phyloP scores from a whole-genome alignment of 1,140 invertebrate genomes.

The Kradibia gibbosae region DNA sequence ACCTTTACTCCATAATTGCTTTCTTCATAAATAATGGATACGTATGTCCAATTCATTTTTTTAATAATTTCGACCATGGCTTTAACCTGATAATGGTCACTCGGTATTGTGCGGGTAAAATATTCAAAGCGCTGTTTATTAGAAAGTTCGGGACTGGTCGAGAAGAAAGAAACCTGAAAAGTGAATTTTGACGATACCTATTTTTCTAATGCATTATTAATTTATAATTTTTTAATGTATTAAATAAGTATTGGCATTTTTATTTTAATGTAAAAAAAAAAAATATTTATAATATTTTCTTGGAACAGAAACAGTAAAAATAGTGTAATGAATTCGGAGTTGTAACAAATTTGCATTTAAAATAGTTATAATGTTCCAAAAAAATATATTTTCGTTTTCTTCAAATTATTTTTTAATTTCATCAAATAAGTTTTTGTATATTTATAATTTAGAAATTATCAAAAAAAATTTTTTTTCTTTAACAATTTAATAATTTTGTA shows the following conservation, averaged over 20 bases:
- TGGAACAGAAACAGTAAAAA: too few relatives aligned
- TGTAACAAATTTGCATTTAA: too few relatives aligned
- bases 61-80: constrained; percentile 96
- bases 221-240: background rate
- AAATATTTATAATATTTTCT: too few relatives aligned
- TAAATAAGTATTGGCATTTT: background rate
- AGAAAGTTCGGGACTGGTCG: constrained; percentile 93
- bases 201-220: background rate
- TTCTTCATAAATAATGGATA: constrained; percentile 96
- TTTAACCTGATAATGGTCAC: constrained; percentile 94
- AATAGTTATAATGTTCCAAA: too few relatives aligned
- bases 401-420: too few relatives aligned
- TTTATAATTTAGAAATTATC: too few relatives aligned
- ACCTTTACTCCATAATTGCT: constrained; percentile 98
- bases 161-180: constrained; percentile 94
- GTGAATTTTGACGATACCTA: background rate
- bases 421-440: too few relatives aligned
- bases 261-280: background rate
- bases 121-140: constrained; percentile 97
- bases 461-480: too few relatives aligned
- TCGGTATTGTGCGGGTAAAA: constrained; percentile 95
- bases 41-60: constrained; percentile 91
- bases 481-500: too few relatives aligned
- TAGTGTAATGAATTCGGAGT: too few relatives aligned
- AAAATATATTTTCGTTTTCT: too few relatives aligned